Evolutionary conservation across 1,140 invertebrate genomes (phyloP).

Genomic region (Apis dorsata): DNA sequence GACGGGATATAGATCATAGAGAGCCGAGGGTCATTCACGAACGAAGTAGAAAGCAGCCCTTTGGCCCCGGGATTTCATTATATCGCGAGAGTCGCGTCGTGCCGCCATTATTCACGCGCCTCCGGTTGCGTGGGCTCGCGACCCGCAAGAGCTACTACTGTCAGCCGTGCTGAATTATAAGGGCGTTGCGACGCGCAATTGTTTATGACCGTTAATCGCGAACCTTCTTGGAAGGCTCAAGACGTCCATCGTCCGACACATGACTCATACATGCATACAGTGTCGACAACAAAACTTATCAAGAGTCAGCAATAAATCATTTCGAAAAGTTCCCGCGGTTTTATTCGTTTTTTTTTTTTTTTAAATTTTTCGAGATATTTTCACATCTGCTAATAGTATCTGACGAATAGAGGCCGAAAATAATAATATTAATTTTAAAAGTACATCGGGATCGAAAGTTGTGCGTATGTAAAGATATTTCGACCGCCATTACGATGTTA

Average conservation of each 20-base stretch:
- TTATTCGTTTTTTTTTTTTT: no score
- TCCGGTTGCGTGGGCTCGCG: constrained; percentile 54
- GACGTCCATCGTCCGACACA: constrained; percentile 10
- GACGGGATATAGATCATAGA: constrained; percentile 44
- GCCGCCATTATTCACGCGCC: constrained; percentile 65
- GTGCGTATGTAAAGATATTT: no score
- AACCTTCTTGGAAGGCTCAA: constrained; percentile 28
- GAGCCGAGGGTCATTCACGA: constrained; percentile 43
- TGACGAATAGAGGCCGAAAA: no score
- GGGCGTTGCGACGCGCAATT: constrained; percentile 42
- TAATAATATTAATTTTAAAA: no score
- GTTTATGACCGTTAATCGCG: constrained; percentile 56
- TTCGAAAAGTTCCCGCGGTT: no score
- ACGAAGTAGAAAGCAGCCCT: constrained; percentile 54
- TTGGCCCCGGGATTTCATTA: constrained; percentile 68
- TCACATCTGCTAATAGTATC: no score
- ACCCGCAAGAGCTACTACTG: constrained; percentile 59
- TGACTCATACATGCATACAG: constrained; percentile 3
- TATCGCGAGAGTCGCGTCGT: constrained; percentile 45
- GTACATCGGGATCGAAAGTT: no score
- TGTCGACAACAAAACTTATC: not conserved
- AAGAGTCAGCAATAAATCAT: not conserved
- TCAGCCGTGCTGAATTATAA: constrained; percentile 58
- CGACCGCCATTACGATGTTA: no score
- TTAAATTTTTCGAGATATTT: no score